Evolutionary conservation across 2,113 vertebrate species (phyloP).

Genomic region (Setophaga kirtlandii): DNA sequence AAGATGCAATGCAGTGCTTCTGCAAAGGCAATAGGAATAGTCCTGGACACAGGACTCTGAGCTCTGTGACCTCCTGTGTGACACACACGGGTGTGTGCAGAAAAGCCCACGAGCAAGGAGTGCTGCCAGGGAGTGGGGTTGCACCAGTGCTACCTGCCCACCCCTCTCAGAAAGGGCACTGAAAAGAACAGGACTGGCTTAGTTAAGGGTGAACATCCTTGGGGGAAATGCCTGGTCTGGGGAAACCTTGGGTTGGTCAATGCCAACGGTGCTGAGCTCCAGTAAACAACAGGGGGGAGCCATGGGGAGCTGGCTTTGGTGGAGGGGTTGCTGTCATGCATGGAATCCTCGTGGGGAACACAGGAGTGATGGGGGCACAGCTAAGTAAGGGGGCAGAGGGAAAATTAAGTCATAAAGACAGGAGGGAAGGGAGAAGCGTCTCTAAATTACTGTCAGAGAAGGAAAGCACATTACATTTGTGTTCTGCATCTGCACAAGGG

Average conservation of each 20-base stretch:
- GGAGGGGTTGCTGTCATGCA: neutral
- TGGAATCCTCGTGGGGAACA: accelerated
- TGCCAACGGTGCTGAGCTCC: accelerated
- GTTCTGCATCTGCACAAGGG: neutral
- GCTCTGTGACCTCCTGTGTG: neutral
- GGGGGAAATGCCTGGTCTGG: neutral
- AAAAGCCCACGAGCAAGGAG: neutral
- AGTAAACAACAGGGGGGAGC: neutral
- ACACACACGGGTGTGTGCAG: accelerated
- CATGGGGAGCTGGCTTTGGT: neutral
- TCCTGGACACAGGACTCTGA: neutral
- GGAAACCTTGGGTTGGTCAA: neutral
- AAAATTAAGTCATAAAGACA: neutral
- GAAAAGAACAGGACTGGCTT: neutral
- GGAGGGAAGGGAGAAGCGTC: neutral
- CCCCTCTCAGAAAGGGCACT: neutral
- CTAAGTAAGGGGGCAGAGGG: neutral
- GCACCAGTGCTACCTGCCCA: accelerated
- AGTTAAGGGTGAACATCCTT: accelerated
- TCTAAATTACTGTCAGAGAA: neutral
- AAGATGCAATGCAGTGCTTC: accelerated
- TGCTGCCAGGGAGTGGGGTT: accelerated
- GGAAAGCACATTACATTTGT: neutral
- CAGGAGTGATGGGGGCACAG: neutral
- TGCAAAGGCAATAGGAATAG: neutral